Percentiles rank a stretch among this genome's conserved stretches.
phyloP scores from a whole-genome alignment of 2,797 vertebrate genomes.

The Notoglanidium macrostoma region DNA sequence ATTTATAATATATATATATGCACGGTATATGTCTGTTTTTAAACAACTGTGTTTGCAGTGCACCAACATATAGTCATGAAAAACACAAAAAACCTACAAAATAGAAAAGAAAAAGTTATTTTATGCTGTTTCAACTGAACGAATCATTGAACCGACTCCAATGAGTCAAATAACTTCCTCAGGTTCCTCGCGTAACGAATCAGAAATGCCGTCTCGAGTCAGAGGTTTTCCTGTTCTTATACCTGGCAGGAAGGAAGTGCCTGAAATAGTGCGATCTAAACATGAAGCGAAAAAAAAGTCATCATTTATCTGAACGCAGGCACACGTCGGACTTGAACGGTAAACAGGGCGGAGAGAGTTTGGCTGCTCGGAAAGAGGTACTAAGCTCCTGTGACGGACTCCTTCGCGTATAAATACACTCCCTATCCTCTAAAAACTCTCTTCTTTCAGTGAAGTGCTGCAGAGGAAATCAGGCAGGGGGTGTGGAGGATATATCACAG shows the following conservation, averaged over 20 bases:
- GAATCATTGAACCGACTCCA: neutral
- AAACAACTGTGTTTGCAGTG: no score
- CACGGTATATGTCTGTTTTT: no score
- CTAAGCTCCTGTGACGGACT: slow-evolving; percentile 44
- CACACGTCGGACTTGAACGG: slow-evolving; percentile 35
- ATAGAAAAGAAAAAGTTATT: no score
- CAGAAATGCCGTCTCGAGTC: neutral
- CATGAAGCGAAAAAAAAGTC: slow-evolving; percentile 38
- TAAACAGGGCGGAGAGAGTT: neutral
- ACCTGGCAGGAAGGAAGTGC: slow-evolving; percentile 43
- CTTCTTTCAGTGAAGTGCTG: neutral
- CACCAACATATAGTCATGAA: neutral
- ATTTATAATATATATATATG: no score
- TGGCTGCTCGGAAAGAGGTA: slow-evolving; percentile 20
- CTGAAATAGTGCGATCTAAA: slow-evolving; percentile 57
- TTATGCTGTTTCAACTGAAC: neutral
- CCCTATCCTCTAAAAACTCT: slow-evolving; percentile 18
- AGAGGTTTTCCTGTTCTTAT: slow-evolving; percentile 19
- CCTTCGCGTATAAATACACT: neutral
- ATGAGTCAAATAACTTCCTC: neutral
- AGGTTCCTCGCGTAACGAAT: neutral
- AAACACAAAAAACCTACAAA: neutral
- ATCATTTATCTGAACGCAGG: slow-evolving; percentile 26
- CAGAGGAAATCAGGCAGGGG: neutral
- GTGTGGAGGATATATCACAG: neutral